Evolutionary conservation across 2,113 vertebrate species (phyloP).

Genomic region (Cairina moschata): DNA sequence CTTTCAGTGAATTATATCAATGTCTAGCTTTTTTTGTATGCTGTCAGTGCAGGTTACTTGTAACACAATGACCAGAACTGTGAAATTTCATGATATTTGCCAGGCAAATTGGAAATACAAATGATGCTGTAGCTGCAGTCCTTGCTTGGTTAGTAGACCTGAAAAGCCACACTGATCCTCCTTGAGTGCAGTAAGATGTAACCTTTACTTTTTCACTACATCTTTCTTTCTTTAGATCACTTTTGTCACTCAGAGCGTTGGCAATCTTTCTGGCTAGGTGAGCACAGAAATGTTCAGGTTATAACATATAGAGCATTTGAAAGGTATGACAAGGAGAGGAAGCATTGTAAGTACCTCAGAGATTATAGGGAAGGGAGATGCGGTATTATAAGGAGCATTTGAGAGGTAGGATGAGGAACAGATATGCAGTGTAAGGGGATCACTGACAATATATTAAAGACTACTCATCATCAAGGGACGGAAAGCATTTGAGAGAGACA

Average conservation of each 20-base stretch:
- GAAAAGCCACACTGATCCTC: slow-evolving; percentile 45
- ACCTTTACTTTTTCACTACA: slow-evolving; percentile 44
- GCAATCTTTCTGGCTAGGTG: slow-evolving; percentile 59
- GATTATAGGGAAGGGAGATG: slow-evolving; percentile 35
- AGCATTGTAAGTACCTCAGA: neutral
- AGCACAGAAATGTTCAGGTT: slow-evolving; percentile 39
- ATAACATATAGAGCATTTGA: neutral
- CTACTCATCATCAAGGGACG: neutral
- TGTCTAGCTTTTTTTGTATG: slow-evolving; percentile 15
- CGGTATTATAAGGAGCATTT: neutral
- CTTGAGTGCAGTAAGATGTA: slow-evolving; percentile 6
- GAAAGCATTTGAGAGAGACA: neutral
- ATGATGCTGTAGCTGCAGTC: slow-evolving; percentile 7
- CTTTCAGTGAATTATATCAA: slow-evolving; percentile 42
- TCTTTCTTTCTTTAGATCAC: slow-evolving; percentile 27
- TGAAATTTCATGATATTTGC: slow-evolving; percentile 51
- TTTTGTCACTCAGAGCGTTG: neutral
- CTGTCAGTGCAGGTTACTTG: slow-evolving; percentile 36
- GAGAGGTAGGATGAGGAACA: slow-evolving; percentile 38
- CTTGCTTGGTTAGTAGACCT: slow-evolving; percentile 50
- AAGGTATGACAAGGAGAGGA: slow-evolving; percentile 14
- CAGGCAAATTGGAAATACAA: slow-evolving; percentile 63
- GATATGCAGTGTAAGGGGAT: slow-evolving; percentile 12
- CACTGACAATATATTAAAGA: slow-evolving; percentile 16
- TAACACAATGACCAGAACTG: slow-evolving; percentile 49